Base-by-base conservation (phyloP, 2,888 invertebrate species). In the Leptinotarsa peninsularis region DNA sequence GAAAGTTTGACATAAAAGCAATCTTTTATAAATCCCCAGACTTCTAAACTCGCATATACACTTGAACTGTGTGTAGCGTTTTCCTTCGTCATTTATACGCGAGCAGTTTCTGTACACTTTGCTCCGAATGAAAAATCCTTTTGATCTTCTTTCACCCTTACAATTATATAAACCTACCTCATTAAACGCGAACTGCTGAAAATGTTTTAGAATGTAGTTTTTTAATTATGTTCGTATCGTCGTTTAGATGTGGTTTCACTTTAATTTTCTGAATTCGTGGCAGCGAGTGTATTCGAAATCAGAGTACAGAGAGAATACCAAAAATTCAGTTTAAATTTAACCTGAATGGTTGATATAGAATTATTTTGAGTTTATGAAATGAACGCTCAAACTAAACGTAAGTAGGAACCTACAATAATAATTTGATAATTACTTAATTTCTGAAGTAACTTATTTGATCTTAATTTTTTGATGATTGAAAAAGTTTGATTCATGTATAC, bases 71-170 rank as follows among this genome's bases (percentile, higher is more conserved):
- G 73, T 78, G 78, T 78, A 75, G 76, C 77, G 56, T 81, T 81
- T 76, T 73, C 72, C 76, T 79, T 76, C 78, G 75, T 77, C 78
- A 75, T 81, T 79, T 80, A 80, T 82, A 80, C 78, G 77, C 75
- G 76, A 78, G 81, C 74, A 81, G 81, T 80, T 81, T 79, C 81
- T 74, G 66, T 76, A 73, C 78, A 71, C 73, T 77, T 73, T 49
- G 72, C 77, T 63, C 58, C 73, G 18, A 56, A 67, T 71, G 73
- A 76, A 79, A 77, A 79, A 70, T 68, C 83, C 85, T 68, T 86
- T 86, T 86, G 86, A 86, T 86, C 86, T 85, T 85, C 83, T 73
- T 78, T 74, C 81, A 81, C 83, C 81, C 81, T 80, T 78, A 81
- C 81, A 82, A 82, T 81, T 81, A 82, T 79, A 80, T 79, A 81